Conservation (phyloP, 2,113 vertebrate species). For the Axis porcinus region DNA sequence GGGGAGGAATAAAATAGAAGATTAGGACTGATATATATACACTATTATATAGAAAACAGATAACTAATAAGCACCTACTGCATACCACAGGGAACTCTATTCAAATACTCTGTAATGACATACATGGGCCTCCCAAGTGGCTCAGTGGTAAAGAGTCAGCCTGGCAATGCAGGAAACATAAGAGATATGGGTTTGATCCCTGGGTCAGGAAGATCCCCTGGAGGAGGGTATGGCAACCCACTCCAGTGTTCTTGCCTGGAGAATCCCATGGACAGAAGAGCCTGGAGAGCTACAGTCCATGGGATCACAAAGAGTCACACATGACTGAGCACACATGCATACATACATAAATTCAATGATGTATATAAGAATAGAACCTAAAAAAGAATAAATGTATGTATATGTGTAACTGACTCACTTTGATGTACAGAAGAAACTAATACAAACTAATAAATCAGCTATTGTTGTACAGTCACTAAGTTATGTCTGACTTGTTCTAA, state of each 20-base stretch:
- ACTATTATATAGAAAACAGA: background rate
- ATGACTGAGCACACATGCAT: background rate
- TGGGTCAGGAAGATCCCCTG: background rate
- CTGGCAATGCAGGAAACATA: background rate
- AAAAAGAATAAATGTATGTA: background rate
- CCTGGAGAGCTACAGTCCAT: background rate
- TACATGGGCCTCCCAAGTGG: background rate
- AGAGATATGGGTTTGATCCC: background rate
- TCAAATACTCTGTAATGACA: background rate
- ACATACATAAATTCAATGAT: background rate
- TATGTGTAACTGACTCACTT: background rate
- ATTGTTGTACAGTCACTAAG: background rate
- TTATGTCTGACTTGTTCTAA: background rate
- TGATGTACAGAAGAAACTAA: background rate
- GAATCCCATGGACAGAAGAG: background rate
- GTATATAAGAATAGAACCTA: background rate
- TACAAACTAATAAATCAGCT: background rate
- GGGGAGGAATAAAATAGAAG: background rate
- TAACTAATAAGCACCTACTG: background rate
- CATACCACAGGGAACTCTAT: background rate
- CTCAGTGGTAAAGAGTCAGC: background rate
- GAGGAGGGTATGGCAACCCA: background rate
- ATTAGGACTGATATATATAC: background rate
- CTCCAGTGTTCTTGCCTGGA: background rate
- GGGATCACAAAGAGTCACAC: background rate